Base-by-base conservation (phyloP, 1,140 invertebrate genomes). In the Aphaenogaster floridana region DNA sequence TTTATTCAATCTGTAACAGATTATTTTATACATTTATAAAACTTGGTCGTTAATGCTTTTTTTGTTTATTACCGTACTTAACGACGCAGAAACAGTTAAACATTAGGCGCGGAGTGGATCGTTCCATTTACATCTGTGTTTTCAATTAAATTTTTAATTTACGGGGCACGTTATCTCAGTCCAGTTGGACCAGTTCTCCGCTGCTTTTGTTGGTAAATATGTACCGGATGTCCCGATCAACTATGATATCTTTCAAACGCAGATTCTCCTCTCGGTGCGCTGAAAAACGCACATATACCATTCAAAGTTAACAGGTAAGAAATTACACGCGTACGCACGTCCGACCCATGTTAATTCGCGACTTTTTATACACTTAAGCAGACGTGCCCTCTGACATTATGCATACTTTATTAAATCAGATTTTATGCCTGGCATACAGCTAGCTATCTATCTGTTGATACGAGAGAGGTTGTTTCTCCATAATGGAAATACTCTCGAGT, bases 381-480 rank as follows among this genome's bases (percentile, higher is more conserved):
- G 78, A 81, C 63, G 64, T 52, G 78, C 63, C 45, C 78, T 68
- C 61, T 57, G 64, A 81, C 66, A 69, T 71, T 54, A 36, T 36
- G 28, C 45, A 54, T 81, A 71, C 64, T 81, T 81, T 71, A 81
- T 81, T 81, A 57, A 81, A 79, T 79, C 77, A 81, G 78, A 81
- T 57, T 72, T 83, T 57, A 71, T 8, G 68, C 66, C 13, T 36
- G 78, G 71, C 57, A 7, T 72, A 45, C 36, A 83, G 39, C 52
- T 11, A 15, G 15, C 21, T 21, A 68, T 72, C 42, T 39, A 42
- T 50, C n/a, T 48, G 66, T 9, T 83, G 42, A 83, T 83, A 59
- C 28, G 15, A 54, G 68, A 45, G 39, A 34, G 15, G 66, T 21
- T 72, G 79, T 28, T 83, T 83, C 50, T 45, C 39, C 21, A 54